Base-by-base conservation (phyloP, 2,113 vertebrate species). In the Anseranas semipalmata region DNA sequence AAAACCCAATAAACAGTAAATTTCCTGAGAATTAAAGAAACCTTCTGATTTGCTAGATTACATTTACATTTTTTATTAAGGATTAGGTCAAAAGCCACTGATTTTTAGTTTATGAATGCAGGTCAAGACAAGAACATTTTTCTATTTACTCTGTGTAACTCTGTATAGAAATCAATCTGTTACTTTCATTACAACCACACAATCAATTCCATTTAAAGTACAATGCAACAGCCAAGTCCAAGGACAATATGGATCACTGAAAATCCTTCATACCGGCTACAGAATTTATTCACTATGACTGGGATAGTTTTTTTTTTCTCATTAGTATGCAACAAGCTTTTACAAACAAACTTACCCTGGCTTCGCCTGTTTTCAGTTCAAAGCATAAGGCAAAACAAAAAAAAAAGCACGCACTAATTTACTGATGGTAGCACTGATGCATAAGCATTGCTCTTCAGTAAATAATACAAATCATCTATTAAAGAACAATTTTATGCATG, bases 141-240 rank as follows among this genome's bases (percentile, higher is more conserved):
- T 98, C 97, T 98, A 97, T 98, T 98, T 98, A 98, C 96, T 98
- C 96, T 97, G 97, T 97, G 96, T 98, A 98, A 97, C 97, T 97
- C 95, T 96, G 97, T 97, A 97, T 95, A 98, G 95, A 98, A 98
- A 98, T 98, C 98, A 98, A 98, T 98, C 96, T 84, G 96, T 98
- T 98, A 98, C 97, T 98, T 98, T 98, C 98, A 98, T 98, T 98
- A 98, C 96, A 98, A 98, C 97, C 97, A 97, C 97, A 98, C 97
- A 98, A 98, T 98, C 98, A 98, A 98, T 98, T 98, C 97, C 93
- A 97, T 98, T 98, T 98, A 98, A 98, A 98, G 96, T 96, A 96
- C 97, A 98, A 97, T 96, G 96, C 97, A 98, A 98, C 96, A 96
- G 96, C 94, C 98, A 98, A 98, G 97, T 98, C 97, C 98, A 98